These are phyloP conservation scores for Octodon degus DNA, from an alignment of 2,113 vertebrate genomes.

Conservation along the genomic window DNA sequence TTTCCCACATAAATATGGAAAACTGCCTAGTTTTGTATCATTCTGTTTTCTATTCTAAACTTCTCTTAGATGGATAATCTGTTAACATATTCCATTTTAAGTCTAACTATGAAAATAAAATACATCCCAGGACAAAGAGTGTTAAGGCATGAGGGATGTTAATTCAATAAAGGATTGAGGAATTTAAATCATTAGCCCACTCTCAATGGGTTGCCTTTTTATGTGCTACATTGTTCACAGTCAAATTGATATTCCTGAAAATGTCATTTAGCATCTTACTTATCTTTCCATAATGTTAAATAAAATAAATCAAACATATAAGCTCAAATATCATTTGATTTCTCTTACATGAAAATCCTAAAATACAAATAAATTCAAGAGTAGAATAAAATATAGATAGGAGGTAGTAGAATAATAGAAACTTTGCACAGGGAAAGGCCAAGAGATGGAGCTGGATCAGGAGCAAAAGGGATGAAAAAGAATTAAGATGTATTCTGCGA, in stretches of 20 bases:
- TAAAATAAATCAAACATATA: background rate
- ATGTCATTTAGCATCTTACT: constrained; percentile 6
- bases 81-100: background rate
- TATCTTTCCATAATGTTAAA: background rate
- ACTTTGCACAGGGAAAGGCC: background rate
- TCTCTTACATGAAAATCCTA: background rate
- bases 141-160: rapidly evolving
- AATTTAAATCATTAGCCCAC: background rate
- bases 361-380: background rate
- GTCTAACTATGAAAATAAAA: background rate
- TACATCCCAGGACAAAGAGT: background rate
- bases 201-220: background rate
- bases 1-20: constrained; percentile 10
- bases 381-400: background rate
- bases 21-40: background rate
- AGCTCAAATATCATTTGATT: background rate
- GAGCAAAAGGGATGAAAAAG: background rate
- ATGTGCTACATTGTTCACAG: background rate
- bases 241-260: background rate
- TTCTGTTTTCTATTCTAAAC: background rate
- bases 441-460: background rate
- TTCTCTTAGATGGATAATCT: background rate
- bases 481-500: too few relatives aligned
- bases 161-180: background rate
- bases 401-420: background rate